Conservation (phyloP, 2,888 invertebrate genomes). For the Phytoseiulus persimilis region DNA sequence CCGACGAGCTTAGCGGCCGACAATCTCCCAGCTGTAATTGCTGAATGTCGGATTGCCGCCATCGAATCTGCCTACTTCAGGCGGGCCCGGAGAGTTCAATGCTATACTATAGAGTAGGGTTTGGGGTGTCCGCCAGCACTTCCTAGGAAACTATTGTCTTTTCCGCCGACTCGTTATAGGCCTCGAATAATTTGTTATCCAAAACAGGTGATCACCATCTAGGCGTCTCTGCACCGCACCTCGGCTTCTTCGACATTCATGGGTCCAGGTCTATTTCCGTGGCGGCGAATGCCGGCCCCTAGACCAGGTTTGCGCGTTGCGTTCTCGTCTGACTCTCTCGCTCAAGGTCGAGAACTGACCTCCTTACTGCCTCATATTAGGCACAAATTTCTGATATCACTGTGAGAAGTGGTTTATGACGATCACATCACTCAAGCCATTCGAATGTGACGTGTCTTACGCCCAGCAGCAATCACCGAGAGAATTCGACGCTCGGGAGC, state of each 20-base stretch:
- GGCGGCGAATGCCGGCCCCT: neutral
- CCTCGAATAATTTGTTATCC: slow-evolving; percentile 31
- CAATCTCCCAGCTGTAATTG: too few relatives aligned
- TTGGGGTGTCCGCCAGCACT: neutral
- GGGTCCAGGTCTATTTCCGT: neutral
- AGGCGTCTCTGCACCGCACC: neutral
- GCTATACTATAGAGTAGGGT: neutral
- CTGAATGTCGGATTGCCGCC: too few relatives aligned
- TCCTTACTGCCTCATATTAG: neutral
- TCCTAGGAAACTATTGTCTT: neutral
- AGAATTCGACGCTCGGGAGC: too few relatives aligned
- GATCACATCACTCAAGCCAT: neutral
- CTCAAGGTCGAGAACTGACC: neutral
- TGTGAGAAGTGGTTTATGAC: neutral
- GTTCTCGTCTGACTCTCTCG: neutral
- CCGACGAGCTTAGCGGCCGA: too few relatives aligned
- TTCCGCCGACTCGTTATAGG: neutral
- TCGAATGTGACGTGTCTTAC: too few relatives aligned
- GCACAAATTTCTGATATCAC: neutral
- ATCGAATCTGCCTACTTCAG: neutral
- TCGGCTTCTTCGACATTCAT: neutral
- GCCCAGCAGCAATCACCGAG: too few relatives aligned
- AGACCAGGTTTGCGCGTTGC: neutral
- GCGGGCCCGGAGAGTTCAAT: neutral
- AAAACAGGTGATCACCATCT: slow-evolving; percentile 25